Conservation (phyloP, 2,888 invertebrate genomes). For the Shargacucullia verbasci region DNA sequence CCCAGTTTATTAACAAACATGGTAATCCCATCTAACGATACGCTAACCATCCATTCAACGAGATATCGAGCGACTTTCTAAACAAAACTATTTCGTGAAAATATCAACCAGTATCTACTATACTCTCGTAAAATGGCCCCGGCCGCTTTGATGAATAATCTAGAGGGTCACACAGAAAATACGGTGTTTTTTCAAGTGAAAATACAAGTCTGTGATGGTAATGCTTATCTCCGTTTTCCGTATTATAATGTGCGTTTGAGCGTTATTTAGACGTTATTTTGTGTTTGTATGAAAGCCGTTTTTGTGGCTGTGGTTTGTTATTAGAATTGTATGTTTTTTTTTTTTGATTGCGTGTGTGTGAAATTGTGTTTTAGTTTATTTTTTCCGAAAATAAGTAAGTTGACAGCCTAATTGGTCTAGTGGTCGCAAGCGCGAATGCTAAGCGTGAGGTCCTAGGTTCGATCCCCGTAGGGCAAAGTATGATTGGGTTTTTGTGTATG, state of each 20-base stretch:
- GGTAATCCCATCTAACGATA: slow-evolving; percentile 17
- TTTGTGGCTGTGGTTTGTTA: not conserved
- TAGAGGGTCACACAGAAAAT: slow-evolving; percentile 33
- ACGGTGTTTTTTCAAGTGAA: slow-evolving; percentile 25
- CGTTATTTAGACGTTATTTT: slow-evolving; percentile 10
- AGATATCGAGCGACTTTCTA: slow-evolving; percentile 60
- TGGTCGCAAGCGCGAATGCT: too few species aligned
- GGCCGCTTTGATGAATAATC: slow-evolving; percentile 41
- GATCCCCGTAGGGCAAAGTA: too few species aligned
- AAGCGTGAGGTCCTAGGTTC: too few species aligned
- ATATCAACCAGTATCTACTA: slow-evolving; percentile 41
- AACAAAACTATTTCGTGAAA: slow-evolving; percentile 54
- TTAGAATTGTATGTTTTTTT: not conserved
- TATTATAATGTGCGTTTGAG: slow-evolving; percentile 14
- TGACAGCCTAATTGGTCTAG: too few species aligned
- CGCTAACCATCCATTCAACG: slow-evolving; percentile 36
- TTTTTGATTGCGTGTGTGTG: too few species aligned
- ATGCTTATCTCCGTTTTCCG: slow-evolving; percentile 18
- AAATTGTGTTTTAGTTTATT: too few species aligned
- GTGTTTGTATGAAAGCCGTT: slow-evolving; percentile 1
- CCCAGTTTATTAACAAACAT: not conserved
- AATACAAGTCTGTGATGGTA: slow-evolving; percentile 14
- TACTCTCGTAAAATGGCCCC: slow-evolving; percentile 35
- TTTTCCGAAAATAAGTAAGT: too few species aligned
- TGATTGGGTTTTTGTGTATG: too few species aligned